Base-by-base conservation (phyloP, 2,888 invertebrate species). In the Cataglyphis cursor region DNA sequence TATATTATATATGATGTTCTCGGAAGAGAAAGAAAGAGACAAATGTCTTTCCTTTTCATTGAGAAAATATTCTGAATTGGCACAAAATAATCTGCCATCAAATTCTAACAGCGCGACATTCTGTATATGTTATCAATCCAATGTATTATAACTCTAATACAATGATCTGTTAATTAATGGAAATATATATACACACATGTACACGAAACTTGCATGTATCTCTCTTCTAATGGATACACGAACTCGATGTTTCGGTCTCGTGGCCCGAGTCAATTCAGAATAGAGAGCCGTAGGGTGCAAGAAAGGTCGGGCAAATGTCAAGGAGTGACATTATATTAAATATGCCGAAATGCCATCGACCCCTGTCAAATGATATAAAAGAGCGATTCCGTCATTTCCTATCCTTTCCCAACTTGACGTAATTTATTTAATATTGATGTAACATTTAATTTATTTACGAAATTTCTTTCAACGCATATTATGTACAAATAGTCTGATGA, bases 291-390 rank as follows among this genome's bases (percentile, higher is more conserved):
- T 64, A 85, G 76, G 74, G 44, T 73, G 74, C 73, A 80, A 76
- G 86, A 93, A 94, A 94, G 93, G 94, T 94, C 93, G 92, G 85
- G 83, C 85, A 94, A 94, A 94, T 94, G 93, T 89, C 94, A 86
- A 44, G 64, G 83, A 72, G 85, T 94, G 93, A 93, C 93, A 94
- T 93, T 94, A 93, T 89, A 72, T 78, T 51, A 51, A 51, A 48
- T 48, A 75, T 83, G 87, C 41, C 89, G 90, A 93, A 94, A 94
- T 94, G 91, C 89, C 93, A 92, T 87, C 87, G 68, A 88, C 68
- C 82, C n/a, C 61, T 10, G 28, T 73, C 51, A 61, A 51, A 8
- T 61, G 24, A 18, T 41, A 61, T 68, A 51, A 68, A 78, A 48
- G 61, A 68, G 38, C 66, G 65, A 62, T 35, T n/a, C 12, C 35